Base-by-base conservation (phyloP, 2,797 vertebrate genomes). In the Decapterus maruadsi region DNA sequence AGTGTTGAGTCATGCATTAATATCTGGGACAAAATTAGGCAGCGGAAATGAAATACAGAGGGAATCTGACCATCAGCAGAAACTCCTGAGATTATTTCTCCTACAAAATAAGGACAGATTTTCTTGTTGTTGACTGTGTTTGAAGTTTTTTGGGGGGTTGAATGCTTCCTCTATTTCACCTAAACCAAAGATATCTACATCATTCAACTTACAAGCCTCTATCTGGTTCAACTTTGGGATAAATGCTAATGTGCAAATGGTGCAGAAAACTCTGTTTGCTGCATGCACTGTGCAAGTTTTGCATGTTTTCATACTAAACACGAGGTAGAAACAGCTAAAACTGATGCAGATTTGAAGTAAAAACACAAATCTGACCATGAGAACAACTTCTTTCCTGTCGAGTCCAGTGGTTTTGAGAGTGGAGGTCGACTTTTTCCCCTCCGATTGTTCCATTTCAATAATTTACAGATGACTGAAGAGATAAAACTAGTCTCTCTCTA, bases 1-100 rank as follows among this genome's bases (percentile, higher is more conserved):
- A 22, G 59, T 20, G 43, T 4, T 73, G 68, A 87, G 62, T 82
- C 72, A 69, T 54, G 58, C 58, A 64, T 43, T 34, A 62, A 68
- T 55, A 34, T 26, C 11, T 50, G 9, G 8, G 9, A 46, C 11
- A 56, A 43, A n/a, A 61, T 59, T 9, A 58, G n/a, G 34, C 14
- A 42, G 20, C 38, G 22, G 13, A 38, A 46, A 62, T 34, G 1
- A 38, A 65, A 55, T 55, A 26, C 53, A 55, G 11, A 4, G 8
- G 10, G 1, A 22, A 61, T 53, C 4, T 36, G n/a, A 74, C 38
- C 69, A 51, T 26, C 36, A 51, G 42, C 56, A 53, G 8, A 43
- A 57, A 40, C 13, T 45, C 3, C 45, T 51, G 53, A 20, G 8
- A 14, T 58, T 42, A 12, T 20, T 26, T 13, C 11, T 29, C 4